A percentile compares a stretch with the other conserved stretches of the same genome.
These are phyloP conservation scores for Lasioglossum morio DNA, from an alignment of 2,888 invertebrate species.

Conservation along the genomic window DNA sequence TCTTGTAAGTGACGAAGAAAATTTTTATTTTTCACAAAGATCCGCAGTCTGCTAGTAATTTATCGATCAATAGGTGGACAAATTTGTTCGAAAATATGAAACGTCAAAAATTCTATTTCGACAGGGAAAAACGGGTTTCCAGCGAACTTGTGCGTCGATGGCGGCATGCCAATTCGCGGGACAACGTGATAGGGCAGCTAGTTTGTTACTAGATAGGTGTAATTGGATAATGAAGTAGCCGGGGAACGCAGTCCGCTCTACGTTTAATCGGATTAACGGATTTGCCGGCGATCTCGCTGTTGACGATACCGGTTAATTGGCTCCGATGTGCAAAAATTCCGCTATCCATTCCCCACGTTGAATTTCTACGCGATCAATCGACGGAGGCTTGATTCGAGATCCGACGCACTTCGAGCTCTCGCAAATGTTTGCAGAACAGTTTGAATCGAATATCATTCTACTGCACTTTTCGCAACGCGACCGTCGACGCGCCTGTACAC, in stretches of 20 bases:
- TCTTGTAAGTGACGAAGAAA: no score
- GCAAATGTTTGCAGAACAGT: conserved; percentile 55
- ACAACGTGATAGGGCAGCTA: conserved; percentile 10
- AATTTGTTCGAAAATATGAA: no score
- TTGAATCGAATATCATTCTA: conserved; percentile 55
- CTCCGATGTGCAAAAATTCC: conserved; percentile 36
- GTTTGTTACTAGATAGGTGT: conserved; percentile 17
- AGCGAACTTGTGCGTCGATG: background rate
- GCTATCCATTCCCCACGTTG: background rate
- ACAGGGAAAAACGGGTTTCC: background rate
- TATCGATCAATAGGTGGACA: background rate
- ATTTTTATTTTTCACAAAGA: no score
- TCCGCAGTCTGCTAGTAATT: no score
- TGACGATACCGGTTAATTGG: conserved; percentile 29
- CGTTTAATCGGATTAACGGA: conserved; percentile 42
- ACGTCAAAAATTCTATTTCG: background rate
- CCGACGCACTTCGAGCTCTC: conserved; percentile 23
- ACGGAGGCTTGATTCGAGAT: conserved; percentile 16
- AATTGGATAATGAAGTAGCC: conserved; percentile 46
- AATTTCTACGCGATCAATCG: conserved; percentile 37
- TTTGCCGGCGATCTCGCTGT: conserved; percentile 30
- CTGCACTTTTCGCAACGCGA: conserved; percentile 26
- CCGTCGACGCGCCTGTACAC: background rate
- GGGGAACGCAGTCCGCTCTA: background rate
- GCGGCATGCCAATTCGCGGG: background rate